These are phyloP conservation scores for Mormyrus proboscirostris DNA, from an alignment of 2,797 vertebrate genomes.

Conservation along the genomic window DNA sequence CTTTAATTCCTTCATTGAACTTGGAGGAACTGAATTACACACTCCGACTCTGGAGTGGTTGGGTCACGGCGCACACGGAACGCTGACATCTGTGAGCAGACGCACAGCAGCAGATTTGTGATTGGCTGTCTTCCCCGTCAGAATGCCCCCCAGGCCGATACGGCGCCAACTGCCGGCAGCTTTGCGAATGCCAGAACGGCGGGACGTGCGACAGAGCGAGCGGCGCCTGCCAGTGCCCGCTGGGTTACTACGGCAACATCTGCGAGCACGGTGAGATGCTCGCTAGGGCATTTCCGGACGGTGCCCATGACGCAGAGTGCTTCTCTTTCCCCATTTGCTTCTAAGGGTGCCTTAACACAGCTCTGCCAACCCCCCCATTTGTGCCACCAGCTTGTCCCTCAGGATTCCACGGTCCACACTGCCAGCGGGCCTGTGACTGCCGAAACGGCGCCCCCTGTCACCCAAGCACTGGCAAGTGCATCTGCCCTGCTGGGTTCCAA, in stretches of 20 bases:
- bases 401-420: slow-evolving; percentile 64
- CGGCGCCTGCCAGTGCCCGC: slow-evolving; percentile 57
- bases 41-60: background rate
- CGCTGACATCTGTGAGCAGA: background rate
- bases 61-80: background rate
- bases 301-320: background rate
- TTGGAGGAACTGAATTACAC: background rate
- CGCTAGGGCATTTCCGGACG: too few relatives aligned
- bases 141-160: slow-evolving; percentile 60
- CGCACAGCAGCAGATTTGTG: background rate
- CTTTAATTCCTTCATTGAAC: background rate
- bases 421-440: slow-evolving; percentile 57
- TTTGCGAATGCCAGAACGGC: slow-evolving; percentile 60
- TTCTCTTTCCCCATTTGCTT: background rate
- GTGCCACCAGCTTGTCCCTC: slow-evolving; percentile 57
- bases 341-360: background rate
- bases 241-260: slow-evolving; percentile 65
- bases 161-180: slow-evolving; percentile 57
- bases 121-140: slow-evolving; percentile 31
- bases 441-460: slow-evolving; percentile 57
- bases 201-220: slow-evolving; percentile 53
- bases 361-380: background rate
- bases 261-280: slow-evolving; percentile 68
- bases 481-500: slow-evolving; percentile 54
- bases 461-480: slow-evolving; percentile 55